Evolutionary conservation across 30 jellyfish, hydroid and myxozoan species (phyloP).

Genomic region (Aurelia aurita complex sp. Pacific): DNA sequence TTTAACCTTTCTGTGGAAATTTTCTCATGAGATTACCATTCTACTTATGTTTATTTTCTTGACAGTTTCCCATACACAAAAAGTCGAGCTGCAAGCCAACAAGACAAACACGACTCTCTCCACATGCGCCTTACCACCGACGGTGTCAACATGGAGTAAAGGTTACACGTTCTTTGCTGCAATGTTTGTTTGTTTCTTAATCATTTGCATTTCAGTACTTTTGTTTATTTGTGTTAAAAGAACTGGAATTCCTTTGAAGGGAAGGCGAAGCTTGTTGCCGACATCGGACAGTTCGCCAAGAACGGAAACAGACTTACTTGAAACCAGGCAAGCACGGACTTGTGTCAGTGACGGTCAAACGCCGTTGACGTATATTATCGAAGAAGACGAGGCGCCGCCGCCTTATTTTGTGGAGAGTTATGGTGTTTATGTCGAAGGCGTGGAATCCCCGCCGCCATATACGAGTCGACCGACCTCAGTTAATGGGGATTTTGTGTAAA

Average conservation of each 20-base stretch:
- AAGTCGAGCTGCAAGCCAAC: not conserved
- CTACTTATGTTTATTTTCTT: too few relatives aligned
- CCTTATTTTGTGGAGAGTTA: conserved; percentile 28
- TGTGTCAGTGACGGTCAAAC: conserved; percentile 34
- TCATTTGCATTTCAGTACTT: not conserved
- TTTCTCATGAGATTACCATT: too few relatives aligned
- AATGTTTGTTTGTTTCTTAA: conserved; percentile 29
- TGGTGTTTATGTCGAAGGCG: conserved; percentile 21
- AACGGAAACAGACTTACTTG: conserved; percentile 4
- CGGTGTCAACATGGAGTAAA: not conserved
- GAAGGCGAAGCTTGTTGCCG: conserved; percentile 8
- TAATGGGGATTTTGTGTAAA: conserved; percentile 67
- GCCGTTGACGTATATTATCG: conserved; percentile 31
- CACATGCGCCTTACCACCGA: conserved; percentile 7
- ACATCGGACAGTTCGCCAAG: not conserved
- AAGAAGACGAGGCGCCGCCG: conserved; percentile 72
- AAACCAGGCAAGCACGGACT: conserved; percentile 44
- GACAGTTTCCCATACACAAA: too few relatives aligned
- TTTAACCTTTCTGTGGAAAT: too few relatives aligned
- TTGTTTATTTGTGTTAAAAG: conserved; percentile 41
- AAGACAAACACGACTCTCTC: conserved; percentile 1
- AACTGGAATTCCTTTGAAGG: conserved; percentile 32
- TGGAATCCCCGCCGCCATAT: conserved; percentile 75
- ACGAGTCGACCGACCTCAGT: conserved; percentile 76
- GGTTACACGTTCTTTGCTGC: conserved; percentile 65